phyloP scores from a whole-genome alignment of 2,113 vertebrate genomes.

The Macaca nemestrina region DNA sequence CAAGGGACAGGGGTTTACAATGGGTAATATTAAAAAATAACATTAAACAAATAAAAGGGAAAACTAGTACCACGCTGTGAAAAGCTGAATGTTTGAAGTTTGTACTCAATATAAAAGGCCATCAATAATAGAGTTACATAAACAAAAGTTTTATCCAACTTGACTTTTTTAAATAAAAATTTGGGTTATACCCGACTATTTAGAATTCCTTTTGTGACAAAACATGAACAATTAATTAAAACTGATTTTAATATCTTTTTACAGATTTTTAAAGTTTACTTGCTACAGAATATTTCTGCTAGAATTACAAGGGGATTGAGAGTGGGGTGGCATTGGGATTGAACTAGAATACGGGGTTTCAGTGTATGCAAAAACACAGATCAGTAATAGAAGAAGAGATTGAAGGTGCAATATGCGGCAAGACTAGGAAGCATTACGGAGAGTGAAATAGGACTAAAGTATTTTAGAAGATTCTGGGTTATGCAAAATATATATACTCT shows the following conservation, averaged over 20 bases:
- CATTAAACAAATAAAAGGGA: not conserved
- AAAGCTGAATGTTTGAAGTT: not conserved
- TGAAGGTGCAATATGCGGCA: not conserved
- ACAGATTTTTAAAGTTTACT: not conserved
- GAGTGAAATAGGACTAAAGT: not conserved
- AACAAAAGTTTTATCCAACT: not conserved
- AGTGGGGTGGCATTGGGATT: not conserved
- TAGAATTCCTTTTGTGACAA: not conserved
- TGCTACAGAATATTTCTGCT: not conserved
- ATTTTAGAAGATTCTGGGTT: not conserved
- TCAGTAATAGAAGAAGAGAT: not conserved
- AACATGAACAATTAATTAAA: not conserved
- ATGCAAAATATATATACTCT: not conserved
- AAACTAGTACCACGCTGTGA: not conserved
- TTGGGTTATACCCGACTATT: not conserved
- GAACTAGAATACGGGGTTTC: not conserved
- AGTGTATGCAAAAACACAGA: not conserved
- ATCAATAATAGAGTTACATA: not conserved
- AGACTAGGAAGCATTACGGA: not conserved
- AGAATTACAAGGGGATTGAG: not conserved
- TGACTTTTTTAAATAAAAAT: not conserved
- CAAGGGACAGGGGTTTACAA: not conserved
- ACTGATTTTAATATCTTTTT: not conserved
- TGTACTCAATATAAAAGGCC: not conserved
- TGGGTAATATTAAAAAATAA: not conserved